Evolutionary conservation across 2,888 invertebrate species (phyloP), one percentile per base, ranked within the genome.

Genomic region (Tenthredo mesomela): DNA sequence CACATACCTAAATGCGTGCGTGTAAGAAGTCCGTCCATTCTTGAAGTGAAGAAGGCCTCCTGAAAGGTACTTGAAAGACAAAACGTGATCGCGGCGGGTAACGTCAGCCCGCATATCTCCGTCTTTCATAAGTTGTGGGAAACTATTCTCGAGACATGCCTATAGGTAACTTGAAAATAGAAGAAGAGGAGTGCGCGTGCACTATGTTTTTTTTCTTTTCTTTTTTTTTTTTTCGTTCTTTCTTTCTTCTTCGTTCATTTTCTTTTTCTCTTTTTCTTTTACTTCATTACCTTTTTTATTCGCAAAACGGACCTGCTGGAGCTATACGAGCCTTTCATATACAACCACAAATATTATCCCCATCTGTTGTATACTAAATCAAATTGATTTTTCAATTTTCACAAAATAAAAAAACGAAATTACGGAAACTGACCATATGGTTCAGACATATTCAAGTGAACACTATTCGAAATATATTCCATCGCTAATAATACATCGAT

Each of bases 81-180:
- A 89, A 89, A 88, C 84, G 77, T 86, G 58, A 83, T 86, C 86
- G 84, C 88, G 40, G 80, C 80, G 85, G 70, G 85, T 80, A 84
- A 86, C 86, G 86, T 87, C 85, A 80, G 80, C 88, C 88, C 88
- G 88, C 88, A 88, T 88, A 85, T 87, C 85, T 86, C 84, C 85
- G 85, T 86, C 87, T 88, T 86, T 87, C 85, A 84, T 88, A 67
- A 86, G 85, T 88, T 88, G 88, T 88, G 88, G 87, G 88, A 88
- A 88, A 88, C 67, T 82, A 82, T 82, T 67, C 82, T 70, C 47
- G 21, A 67, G 82, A 50, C 67, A 70, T 61, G 58, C n/a, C 15
- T 21, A 80, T 80, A 80, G 50, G 47, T 50, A 61, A 40, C 58
- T 58, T 37, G 78, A 78, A 78, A 78, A 61, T 40, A 40, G 33